phyloP scores from a whole-genome alignment of 2,888 invertebrate species.

The Agonopterix subpropinquella region DNA sequence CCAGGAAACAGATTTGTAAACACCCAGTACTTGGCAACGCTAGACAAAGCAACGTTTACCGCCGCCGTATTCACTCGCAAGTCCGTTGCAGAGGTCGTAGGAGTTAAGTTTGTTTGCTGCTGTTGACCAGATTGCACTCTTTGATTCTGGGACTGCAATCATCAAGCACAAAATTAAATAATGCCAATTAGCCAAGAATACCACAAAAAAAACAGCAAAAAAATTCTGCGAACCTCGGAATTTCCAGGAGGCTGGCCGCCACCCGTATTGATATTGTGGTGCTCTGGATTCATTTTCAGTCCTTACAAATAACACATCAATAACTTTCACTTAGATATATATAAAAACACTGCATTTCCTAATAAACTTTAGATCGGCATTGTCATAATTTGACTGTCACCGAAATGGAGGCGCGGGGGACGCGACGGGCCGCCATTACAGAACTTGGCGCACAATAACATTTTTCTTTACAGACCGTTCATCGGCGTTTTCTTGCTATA shows the following conservation, averaged over 20 bases:
- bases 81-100: constrained; percentile 77
- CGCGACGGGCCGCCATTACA: constrained; percentile 81
- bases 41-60: constrained; percentile 82
- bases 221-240: constrained; percentile 66
- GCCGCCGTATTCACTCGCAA: constrained; percentile 79
- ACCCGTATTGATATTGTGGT: constrained; percentile 75
- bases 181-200: constrained; percentile 25
- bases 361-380: constrained; percentile 62
- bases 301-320: constrained; percentile 28
- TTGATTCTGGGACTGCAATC: constrained; percentile 25
- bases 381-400: constrained; percentile 78
- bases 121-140: constrained; percentile 45
- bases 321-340: constrained; percentile 45
- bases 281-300: constrained; percentile 69
- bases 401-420: constrained; percentile 80
- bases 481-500: constrained; percentile 16
- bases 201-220: constrained; percentile 25
- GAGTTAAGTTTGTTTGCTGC: constrained; percentile 50
- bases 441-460: constrained; percentile 74
- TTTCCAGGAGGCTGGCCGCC: constrained; percentile 74
- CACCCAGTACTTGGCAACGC: constrained; percentile 89
- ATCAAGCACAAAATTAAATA: constrained; percentile 29
- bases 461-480: constrained; percentile 37
- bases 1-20: constrained; percentile 87
- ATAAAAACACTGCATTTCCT: constrained; percentile 60